These are phyloP conservation scores for Aurelia sp. DNA, from an alignment of 30 jellyfish, hydroid and myxozoan species.

Conservation along the genomic window DNA sequence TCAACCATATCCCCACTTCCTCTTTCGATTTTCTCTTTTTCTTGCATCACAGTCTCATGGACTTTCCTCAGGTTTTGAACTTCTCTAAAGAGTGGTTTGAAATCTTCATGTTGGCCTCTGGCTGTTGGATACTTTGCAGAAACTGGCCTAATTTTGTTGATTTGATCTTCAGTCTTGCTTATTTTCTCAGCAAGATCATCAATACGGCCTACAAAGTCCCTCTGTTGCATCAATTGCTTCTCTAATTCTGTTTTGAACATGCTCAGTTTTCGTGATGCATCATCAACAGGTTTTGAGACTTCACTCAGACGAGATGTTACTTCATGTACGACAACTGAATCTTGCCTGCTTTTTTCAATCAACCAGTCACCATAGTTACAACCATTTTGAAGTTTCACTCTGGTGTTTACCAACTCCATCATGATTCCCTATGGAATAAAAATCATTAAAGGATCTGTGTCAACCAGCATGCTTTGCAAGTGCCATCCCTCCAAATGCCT, in stretches of 20 bases:
- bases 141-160: constrained; percentile 74
- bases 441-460: neutral
- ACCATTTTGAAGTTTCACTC: constrained; percentile 62
- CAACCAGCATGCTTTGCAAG: too few relatives aligned
- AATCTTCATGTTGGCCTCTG: constrained; percentile 84
- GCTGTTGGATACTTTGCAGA: constrained; percentile 88
- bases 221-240: constrained; percentile 60
- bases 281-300: constrained; percentile 65
- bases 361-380: constrained; percentile 83
- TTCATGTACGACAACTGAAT: constrained; percentile 70
- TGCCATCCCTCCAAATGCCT: too few relatives aligned
- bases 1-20: constrained; percentile 29
- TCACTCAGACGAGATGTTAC: constrained; percentile 72
- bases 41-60: constrained; percentile 59
- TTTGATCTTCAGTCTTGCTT: constrained; percentile 50
- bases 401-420: constrained; percentile 58
- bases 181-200: constrained; percentile 61
- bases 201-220: constrained; percentile 50
- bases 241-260: constrained; percentile 72
- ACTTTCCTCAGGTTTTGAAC: constrained; percentile 58
- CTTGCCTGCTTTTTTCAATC: constrained; percentile 79
- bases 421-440: constrained; percentile 31
- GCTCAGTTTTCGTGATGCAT: constrained; percentile 63
- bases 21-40: constrained; percentile 51
- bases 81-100: constrained; percentile 85